phyloP scores from a whole-genome alignment of 2,797 vertebrate species.

The Lithobates pipiens region DNA sequence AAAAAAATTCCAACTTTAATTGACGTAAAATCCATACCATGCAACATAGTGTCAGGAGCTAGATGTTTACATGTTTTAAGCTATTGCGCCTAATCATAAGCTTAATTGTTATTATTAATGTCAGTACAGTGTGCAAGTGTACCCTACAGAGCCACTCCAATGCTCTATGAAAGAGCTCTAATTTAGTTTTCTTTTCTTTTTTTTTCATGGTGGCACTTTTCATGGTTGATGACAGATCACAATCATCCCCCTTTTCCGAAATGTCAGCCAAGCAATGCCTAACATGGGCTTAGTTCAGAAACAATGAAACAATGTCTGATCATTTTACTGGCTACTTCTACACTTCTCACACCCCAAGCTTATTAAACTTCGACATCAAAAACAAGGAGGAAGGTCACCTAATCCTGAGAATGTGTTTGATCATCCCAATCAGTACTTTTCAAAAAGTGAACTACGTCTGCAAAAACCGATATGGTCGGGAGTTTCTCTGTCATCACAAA shows the following conservation, averaged over 20 bases:
- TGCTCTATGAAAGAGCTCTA: too few species aligned
- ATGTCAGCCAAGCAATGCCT: neutral
- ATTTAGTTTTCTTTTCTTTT: too few species aligned
- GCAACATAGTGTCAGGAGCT: too few species aligned
- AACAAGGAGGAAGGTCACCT: slow-evolving; percentile 30
- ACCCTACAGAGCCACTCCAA: too few species aligned
- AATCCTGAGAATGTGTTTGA: slow-evolving; percentile 43
- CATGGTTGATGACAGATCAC: too few species aligned
- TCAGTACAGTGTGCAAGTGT: too few species aligned
- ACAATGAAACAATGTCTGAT: slow-evolving; percentile 28
- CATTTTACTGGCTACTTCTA: slow-evolving; percentile 35
- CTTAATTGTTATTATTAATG: too few species aligned
- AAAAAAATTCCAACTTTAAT: too few species aligned
- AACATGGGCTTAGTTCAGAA: neutral
- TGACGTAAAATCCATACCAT: too few species aligned
- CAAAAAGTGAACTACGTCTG: slow-evolving; percentile 16
- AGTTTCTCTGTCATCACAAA: slow-evolving; percentile 34
- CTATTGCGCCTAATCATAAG: too few species aligned
- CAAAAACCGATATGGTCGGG: slow-evolving; percentile 21
- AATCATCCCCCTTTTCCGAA: neutral
- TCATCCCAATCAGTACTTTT: slow-evolving; percentile 34
- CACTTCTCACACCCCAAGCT: slow-evolving; percentile 45
- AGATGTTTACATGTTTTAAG: too few species aligned
- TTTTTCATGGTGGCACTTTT: too few species aligned
- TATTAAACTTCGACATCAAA: slow-evolving; percentile 52